These are phyloP conservation scores for Hydrozoanthus tunicans DNA, from an alignment of 64 coral and sea anemone species.

Conservation along the genomic window DNA sequence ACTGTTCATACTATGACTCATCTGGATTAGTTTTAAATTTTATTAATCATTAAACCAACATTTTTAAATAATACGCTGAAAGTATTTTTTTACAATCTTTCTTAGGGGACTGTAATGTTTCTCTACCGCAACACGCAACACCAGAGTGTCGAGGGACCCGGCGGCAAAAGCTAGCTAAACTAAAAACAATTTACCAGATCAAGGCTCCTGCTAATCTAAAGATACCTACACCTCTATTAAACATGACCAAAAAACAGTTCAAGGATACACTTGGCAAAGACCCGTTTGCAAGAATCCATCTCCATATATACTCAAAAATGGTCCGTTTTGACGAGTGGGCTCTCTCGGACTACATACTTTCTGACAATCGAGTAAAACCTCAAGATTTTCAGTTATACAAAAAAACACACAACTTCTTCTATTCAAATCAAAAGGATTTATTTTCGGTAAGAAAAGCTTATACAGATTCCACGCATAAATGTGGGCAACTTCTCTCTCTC, in stretches of 20 bases:
- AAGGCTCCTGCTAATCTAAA: neutral
- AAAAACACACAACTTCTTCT: conserved; percentile 22
- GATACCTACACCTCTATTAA: conserved; percentile 27
- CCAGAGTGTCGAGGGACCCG: neutral
- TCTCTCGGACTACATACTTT: neutral
- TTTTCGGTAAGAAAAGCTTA: conserved; percentile 13
- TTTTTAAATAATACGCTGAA: no score
- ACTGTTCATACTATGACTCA: no score
- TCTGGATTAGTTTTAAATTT: no score
- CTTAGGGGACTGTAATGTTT: neutral
- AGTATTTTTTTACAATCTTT: no score
- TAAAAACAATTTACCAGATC: conserved; percentile 27
- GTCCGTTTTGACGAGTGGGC: neutral
- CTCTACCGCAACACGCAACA: conserved; percentile 2
- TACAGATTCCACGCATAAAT: no score
- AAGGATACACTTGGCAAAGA: neutral
- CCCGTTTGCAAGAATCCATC: conserved; percentile 15
- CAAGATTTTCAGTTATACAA: conserved; percentile 5
- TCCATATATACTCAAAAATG: conserved; percentile 21
- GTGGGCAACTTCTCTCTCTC: no score
- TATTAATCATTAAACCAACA: no score
- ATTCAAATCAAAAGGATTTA: conserved; percentile 30
- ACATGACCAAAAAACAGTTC: neutral
- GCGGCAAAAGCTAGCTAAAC: conserved; percentile 1
- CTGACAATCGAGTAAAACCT: neutral